These are phyloP conservation scores for Tokudaia tokunoshimensis DNA, from an alignment of 2,797 vertebrate species.

Conservation along the genomic window DNA sequence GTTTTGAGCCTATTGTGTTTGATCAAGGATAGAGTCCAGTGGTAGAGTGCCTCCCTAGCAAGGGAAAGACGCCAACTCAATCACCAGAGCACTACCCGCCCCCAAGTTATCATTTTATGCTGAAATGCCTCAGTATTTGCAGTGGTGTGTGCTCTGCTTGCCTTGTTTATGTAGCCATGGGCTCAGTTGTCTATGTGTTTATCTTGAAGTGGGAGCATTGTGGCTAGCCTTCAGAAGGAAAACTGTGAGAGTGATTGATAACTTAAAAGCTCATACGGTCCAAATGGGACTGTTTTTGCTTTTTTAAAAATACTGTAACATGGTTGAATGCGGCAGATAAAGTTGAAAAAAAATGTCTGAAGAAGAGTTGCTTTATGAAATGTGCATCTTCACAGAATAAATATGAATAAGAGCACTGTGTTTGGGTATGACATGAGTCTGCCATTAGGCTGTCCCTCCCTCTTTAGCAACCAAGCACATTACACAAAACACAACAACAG, in stretches of 20 bases:
- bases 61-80: background rate
- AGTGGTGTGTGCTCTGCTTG: background rate
- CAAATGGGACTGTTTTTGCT: constrained; percentile 20
- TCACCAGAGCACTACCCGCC: background rate
- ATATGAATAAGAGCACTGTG: background rate
- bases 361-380: background rate
- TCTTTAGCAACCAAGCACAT: background rate
- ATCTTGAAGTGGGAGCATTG: background rate
- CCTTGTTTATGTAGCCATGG: background rate
- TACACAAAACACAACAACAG: background rate
- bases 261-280: background rate
- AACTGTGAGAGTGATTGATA: background rate
- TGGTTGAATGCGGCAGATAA: background rate
- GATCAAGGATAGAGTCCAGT: background rate
- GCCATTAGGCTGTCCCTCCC: background rate
- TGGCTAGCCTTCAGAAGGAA: background rate
- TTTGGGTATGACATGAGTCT: background rate
- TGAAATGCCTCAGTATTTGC: background rate
- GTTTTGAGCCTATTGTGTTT: background rate
- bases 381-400: background rate
- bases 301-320: background rate
- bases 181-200: background rate
- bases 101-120: background rate
- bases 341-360: background rate
- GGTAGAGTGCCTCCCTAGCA: background rate